A percentile compares a stretch with the other conserved stretches of the same genome.
These are phyloP conservation scores for Drymonia ruficornis DNA, from an alignment of 2,888 invertebrate genomes.

Conservation along the genomic window DNA sequence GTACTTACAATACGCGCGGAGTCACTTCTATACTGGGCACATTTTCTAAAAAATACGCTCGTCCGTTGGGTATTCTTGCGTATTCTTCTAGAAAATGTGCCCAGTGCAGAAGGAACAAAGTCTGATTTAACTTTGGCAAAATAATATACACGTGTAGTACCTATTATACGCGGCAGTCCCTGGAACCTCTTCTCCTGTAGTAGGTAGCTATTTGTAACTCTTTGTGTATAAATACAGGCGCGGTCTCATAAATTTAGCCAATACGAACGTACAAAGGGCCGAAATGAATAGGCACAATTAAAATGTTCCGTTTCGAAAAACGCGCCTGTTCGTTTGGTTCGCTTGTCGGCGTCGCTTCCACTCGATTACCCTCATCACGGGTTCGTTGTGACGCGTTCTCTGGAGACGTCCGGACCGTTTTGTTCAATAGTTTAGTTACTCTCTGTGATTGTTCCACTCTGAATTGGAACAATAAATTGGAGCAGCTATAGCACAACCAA, in stretches of 20 bases:
- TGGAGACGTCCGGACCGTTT: background rate
- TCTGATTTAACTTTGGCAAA: too few relatives aligned
- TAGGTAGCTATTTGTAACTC: too few relatives aligned
- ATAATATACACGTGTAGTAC: too few relatives aligned
- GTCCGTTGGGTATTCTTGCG: too few relatives aligned
- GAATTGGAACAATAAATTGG: background rate
- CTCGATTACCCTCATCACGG: constrained; percentile 2
- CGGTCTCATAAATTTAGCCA: background rate
- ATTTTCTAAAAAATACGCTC: too few relatives aligned
- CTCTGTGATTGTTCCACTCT: background rate
- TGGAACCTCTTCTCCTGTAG: too few relatives aligned
- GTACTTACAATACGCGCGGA: too few relatives aligned
- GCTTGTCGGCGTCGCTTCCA: constrained; percentile 1
- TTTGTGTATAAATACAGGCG: too few relatives aligned
- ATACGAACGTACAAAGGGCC: background rate
- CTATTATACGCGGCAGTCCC: too few relatives aligned
- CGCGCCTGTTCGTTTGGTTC: background rate
- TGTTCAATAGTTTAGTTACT: constrained; percentile 2
- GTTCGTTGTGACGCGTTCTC: constrained; percentile 3
- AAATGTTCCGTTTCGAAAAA: background rate
- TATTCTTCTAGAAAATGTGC: too few relatives aligned
- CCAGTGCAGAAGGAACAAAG: too few relatives aligned
- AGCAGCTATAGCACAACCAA: background rate
- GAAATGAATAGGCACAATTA: background rate
- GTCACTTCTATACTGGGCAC: too few relatives aligned